A percentile compares a stretch with the other conserved stretches of the same genome.
These are phyloP conservation scores for Platanista minor DNA, from an alignment of 2,113 vertebrate species.

Conservation along the genomic window DNA sequence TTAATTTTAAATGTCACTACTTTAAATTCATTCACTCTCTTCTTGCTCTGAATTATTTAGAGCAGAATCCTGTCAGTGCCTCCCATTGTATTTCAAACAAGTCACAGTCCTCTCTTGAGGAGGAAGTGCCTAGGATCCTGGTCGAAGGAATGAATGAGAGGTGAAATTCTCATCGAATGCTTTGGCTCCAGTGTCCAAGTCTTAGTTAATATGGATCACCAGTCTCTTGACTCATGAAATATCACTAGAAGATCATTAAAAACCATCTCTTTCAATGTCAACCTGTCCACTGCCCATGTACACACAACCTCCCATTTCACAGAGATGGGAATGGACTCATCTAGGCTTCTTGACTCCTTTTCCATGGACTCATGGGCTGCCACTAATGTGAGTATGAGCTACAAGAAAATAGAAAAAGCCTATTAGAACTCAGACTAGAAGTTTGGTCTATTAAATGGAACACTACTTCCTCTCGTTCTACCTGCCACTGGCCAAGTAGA, in stretches of 20 bases:
- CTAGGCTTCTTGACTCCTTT: neutral
- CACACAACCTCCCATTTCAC: neutral
- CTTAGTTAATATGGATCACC: neutral
- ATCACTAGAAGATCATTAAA: neutral
- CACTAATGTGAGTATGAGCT: neutral
- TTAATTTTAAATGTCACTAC: neutral
- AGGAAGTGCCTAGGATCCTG: neutral
- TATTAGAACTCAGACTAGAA: neutral
- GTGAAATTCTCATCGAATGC: neutral
- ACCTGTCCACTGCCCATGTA: neutral
- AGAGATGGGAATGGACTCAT: neutral
- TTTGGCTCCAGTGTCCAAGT: neutral
- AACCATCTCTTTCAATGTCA: neutral
- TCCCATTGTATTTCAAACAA: neutral
- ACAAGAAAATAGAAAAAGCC: neutral
- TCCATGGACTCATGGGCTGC: neutral
- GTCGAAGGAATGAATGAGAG: neutral
- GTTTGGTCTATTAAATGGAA: neutral
- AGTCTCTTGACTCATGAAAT: neutral
- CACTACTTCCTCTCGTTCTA: neutral
- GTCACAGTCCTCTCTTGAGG: neutral
- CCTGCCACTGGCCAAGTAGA: neutral
- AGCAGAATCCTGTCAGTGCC: neutral
- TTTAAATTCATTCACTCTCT: neutral
- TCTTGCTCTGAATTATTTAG: neutral